Evolutionary conservation across 2,797 vertebrate species (phyloP), one percentile per base, ranked within the genome.

Genomic region (Telmatherina bonti): DNA sequence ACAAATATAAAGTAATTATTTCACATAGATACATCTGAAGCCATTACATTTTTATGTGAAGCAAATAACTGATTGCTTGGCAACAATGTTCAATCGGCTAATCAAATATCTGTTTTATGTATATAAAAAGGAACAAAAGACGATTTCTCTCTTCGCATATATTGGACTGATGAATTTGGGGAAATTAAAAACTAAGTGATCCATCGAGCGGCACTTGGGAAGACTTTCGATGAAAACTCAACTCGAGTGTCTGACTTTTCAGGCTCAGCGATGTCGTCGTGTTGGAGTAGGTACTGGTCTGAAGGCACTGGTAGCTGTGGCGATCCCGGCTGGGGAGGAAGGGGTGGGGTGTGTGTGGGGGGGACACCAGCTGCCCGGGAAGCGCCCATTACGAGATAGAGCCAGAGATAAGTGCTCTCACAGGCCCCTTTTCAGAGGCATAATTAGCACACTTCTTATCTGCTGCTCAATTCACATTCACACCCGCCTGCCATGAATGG

Each of bases 361-460:
- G 89, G 84, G 83, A 77, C 74, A 93, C 91, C 94, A 95, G 95
- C 94, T 95, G 94, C 94, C 94, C 92, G 91, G 93, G 93, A 94
- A 94, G 94, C 92, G 90, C 93, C 93, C 94, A 94, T 95, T 95
- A 95, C 86, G 93, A 95, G 94, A 95, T 95, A 92, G 94, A 95
- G 95, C 91, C 84, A 88, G 92, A 93, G 95, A 95, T 95, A 95
- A 95, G 94, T 94, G 93, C 94, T 95, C 95, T 95, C 95, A 93
- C 93, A 94, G 94, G 94, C 94, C 94, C 93, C 93, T 93, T 95
- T 95, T 94, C 93, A 94, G 90, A 90, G 90, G 91, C 93, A 92
- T 95, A 95, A 95, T 95, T 95, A 95, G 95, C 95, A 93, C 93
- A 93, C 93, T 95, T 94, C 95, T 95, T 95, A 95, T 95, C 94